Evolutionary conservation across 2,113 vertebrate species (phyloP), one percentile per base, ranked within the genome.

Genomic region (Phycodurus eques): DNA sequence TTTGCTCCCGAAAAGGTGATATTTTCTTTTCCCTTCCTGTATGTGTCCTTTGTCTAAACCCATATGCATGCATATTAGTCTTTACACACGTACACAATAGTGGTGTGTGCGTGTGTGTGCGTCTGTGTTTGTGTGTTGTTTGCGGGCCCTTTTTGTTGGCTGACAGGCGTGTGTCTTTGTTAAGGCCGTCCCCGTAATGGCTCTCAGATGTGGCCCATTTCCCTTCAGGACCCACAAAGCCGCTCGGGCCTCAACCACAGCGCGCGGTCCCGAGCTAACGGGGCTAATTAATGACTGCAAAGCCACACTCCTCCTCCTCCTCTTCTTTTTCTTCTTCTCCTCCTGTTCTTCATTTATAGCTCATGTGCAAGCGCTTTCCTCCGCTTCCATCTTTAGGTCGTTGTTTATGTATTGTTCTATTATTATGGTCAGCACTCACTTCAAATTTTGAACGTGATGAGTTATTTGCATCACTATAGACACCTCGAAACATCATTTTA

Each of bases 121-220:
- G 53, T 56, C 10, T 35, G 17, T 10, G 17, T 31, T 51, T 35
- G 76, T 31, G 59, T 76, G 51, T 65, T 76, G 83, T 53, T 76
- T 72, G 72, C 66, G 39, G 92, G 92, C 95, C 95, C 80, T 62
- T 92, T 91, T 90, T 88, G 89, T 91, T 92, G 93, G 94, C 84
- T 96, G 95, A 97, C 95, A 96, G 94, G 93, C 95, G 94, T 94
- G 94, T 95, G 95, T 96, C 95, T 95, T 95, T 94, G 93, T 91
- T 95, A 95, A 89, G 85, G 92, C 92, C 93, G 93, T 90, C 89
- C 93, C 74, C 72, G 94, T 96, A 96, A 96, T 96, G 94, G 94
- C 90, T 96, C 94, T 95, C 96, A 96, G 95, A 95, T 96, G 95
- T 94, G 94, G 92, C 89, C 93, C 92, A 94, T 96, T 96, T 96